Base-by-base conservation (phyloP, 2,113 vertebrate species). In the Gnathonemus echidnorhynchus region DNA sequence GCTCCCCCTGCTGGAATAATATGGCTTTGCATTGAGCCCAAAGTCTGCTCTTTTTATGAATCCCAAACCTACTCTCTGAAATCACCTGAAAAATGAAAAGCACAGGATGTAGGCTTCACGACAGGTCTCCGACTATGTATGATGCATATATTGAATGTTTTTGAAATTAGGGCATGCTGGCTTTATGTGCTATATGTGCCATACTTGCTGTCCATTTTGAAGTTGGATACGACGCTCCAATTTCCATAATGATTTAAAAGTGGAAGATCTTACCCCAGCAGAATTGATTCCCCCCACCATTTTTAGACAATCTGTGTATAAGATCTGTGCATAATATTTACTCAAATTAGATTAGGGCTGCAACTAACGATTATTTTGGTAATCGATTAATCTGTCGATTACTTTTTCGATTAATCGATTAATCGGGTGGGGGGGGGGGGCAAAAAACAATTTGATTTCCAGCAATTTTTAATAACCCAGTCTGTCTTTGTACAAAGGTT, bases 71-170 rank as follows among this genome's bases (percentile, higher is more conserved):
- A 89, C 90, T 91, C 90, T 92, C 91, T 45, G 91, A 58, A 92
- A 93, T 93, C 92, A 92, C 88, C 91, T 35, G 35, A 52, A 50
- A 53, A 13, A n/a, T 85, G 24, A 84, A 24, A 89, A 77, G 39
- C 39, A 93, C 91, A 90, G 90, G 91, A 93, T 92, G 87, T 94
- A 93, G 93, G 90, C 92, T 93, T 88, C 49, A 92, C 92, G 93
- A 93, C 88, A 91, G 93, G 95, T 92, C 93, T 91, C 86, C 90
- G 93, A 95, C 95, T 95, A 96, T 95, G 91, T 96, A 95, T 95
- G 93, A 94, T 94, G 94, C 94, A 94, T 93, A 94, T 91, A 95
- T 96, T 95, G 96, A 96, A 96, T 89, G 92, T 95, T 95, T 93
- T 93, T 90, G 92, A 95, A 95, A 94, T 94, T 92, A 11, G 90